Evolutionary conservation across 2,113 vertebrate genomes (phyloP).

Genomic region (Menidia beryllina): DNA sequence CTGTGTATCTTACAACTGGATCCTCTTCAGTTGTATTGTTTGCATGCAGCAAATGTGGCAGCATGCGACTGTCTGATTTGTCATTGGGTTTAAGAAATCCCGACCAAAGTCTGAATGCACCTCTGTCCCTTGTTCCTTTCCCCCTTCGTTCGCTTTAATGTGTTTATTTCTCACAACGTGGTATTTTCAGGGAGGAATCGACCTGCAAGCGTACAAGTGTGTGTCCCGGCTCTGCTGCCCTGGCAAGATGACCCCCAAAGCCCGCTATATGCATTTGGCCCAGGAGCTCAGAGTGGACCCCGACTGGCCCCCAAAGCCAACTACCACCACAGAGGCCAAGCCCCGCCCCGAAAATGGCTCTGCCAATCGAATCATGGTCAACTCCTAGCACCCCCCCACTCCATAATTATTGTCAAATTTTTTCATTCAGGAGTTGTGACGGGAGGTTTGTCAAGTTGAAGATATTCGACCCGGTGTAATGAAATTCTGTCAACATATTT

Average conservation of each 20-base stretch:
- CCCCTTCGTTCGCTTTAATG: not conserved
- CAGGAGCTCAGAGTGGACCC: constrained; percentile 95
- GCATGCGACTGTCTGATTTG: constrained; percentile 14
- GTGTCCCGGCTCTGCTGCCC: constrained; percentile 82
- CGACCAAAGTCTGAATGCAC: not conserved
- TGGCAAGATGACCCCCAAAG: constrained; percentile 86
- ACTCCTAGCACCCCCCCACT: constrained; percentile 81
- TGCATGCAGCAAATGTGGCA: constrained; percentile 28
- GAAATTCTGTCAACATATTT: not conserved
- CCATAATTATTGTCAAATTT: not conserved
- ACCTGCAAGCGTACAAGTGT: constrained; percentile 78
- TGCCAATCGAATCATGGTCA: constrained; percentile 85
- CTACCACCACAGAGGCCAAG: constrained; percentile 95
- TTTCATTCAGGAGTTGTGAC: constrained; percentile 5
- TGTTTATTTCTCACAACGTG: constrained; percentile 30
- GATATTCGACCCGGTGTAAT: constrained; percentile 9
- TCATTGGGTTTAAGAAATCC: not conserved
- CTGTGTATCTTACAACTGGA: not conserved
- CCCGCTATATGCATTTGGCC: constrained; percentile 96
- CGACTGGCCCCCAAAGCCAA: constrained; percentile 97
- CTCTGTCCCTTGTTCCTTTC: not conserved
- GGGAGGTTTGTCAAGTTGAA: constrained; percentile 13
- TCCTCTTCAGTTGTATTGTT: constrained; percentile 14
- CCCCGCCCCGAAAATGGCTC: constrained; percentile 84
- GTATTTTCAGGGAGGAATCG: constrained; percentile 82